Evolutionary conservation across 2,797 vertebrate genomes (phyloP).

Genomic region (Pantherophis vulpinus): DNA sequence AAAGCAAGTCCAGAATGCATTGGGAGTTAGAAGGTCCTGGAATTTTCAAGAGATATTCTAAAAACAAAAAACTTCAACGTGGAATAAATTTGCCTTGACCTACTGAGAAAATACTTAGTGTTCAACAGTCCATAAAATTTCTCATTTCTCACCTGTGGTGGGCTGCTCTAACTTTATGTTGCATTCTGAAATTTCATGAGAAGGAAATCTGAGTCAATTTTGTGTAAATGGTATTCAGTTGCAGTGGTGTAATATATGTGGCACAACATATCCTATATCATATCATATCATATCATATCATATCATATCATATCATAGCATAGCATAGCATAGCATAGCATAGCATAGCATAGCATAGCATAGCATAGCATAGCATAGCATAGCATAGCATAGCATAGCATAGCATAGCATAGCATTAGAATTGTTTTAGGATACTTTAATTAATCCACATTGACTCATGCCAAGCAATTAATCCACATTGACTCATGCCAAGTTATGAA

Average conservation of each 20-base stretch:
- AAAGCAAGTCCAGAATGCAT: not conserved
- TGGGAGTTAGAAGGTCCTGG: constrained; percentile 13
- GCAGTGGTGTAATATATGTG: not conserved
- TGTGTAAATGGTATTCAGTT: constrained; percentile 13
- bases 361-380: no score
- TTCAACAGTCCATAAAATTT: constrained; percentile 55
- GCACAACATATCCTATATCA: not conserved
- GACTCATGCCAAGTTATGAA: not conserved
- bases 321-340: no score
- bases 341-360: no score
- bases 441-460: constrained; percentile 5
- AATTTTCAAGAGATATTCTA: constrained; percentile 40
- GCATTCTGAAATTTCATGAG: not conserved
- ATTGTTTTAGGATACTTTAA: not conserved
- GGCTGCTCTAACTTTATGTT: constrained; percentile 12
- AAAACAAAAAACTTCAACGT: constrained; percentile 44
- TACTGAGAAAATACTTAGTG: constrained; percentile 46
- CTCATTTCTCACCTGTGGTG: constrained; percentile 52
- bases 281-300: no score
- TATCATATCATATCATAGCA: not conserved
- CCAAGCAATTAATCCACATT: not conserved
- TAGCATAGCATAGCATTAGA: not conserved
- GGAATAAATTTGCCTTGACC: constrained; percentile 37
- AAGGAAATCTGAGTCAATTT: not conserved
- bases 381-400: no score